Base-by-base conservation (phyloP, 2,888 invertebrate species). In the Chouioia cunea region DNA sequence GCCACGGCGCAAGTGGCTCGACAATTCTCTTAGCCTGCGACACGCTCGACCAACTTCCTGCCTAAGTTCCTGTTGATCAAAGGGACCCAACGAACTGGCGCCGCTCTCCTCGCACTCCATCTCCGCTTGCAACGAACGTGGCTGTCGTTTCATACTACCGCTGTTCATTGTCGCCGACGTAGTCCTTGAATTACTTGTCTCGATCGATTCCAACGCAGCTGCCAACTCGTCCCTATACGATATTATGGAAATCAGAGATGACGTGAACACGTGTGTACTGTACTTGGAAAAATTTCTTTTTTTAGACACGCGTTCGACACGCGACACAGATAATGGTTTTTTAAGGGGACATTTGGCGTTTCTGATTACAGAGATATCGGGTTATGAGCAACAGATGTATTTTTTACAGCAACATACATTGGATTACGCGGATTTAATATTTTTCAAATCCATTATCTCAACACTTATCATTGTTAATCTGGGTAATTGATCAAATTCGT, bases 61-160 rank as follows among this genome's bases (percentile, higher is more conserved):
- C 82, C 76, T 85, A 76, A 81, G 48, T 1, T 63, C 71, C 6
- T 57, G 70, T 46, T 65, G 69, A 14, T 73, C 71, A 3, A 3
- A 12, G 6, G 46, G 36, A 10, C 85, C 86, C 57, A 90, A 88
- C n/a, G 88, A 89, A 64, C 79, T 81, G 15, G 89, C 90, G 56
- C 88, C 89, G 1, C 90, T 90, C 72, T 93, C 93, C 77, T 91
- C 91, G 62, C 93, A 90, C 84, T 96, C 96, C 92, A 97, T 94
- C 89, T 97, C 97, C 76, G 94, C 95, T 82, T 95, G 93, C 71
- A 97, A 89, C 22, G 96, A 96, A 74, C 93, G 86, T 74, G 89
- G 88, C 16, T 20, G 50, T 1, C 14, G 36, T 3, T 10, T 15
- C 59, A 16, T 14, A 43, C 57, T 16, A 20, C 14, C 44, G 50